A percentile compares a stretch with the other conserved stretches of the same genome.
These are phyloP conservation scores for Macrobrachium rosenbergii DNA, from an alignment of 1,140 invertebrate genomes.

Conservation along the genomic window DNA sequence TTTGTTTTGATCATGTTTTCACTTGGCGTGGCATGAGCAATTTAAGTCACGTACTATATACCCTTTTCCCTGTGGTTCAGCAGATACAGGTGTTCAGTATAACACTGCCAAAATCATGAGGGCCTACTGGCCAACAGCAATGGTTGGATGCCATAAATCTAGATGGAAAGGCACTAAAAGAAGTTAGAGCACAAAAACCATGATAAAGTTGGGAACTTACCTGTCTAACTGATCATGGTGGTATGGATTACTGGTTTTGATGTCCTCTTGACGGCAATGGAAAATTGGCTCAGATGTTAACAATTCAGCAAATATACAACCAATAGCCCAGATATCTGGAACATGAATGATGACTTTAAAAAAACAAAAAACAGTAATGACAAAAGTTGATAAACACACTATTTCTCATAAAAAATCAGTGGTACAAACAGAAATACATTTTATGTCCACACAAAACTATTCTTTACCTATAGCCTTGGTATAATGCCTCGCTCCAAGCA, in stretches of 20 bases:
- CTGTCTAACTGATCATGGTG: conserved; percentile 98
- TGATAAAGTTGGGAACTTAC: conserved; percentile 21
- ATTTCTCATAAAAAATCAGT: not conserved
- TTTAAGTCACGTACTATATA: too few relatives aligned
- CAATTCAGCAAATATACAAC: conserved; percentile 98
- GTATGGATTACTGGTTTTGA: conserved; percentile 99
- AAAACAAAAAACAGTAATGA: not conserved
- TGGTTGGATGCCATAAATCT: not conserved
- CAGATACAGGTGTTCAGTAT: too few relatives aligned
- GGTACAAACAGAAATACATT: too few relatives aligned
- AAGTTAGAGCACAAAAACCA: not conserved
- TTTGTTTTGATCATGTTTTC: too few relatives aligned
- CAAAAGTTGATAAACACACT: not conserved
- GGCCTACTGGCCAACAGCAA: too few relatives aligned
- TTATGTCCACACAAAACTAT: not conserved
- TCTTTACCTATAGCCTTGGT: conserved; percentile 95
- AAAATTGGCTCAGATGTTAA: conserved; percentile 99
- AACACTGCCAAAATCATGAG: too few relatives aligned
- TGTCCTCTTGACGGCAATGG: conserved; percentile 99
- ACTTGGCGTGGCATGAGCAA: too few relatives aligned
- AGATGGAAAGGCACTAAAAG: not conserved
- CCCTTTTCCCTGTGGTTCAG: too few relatives aligned
- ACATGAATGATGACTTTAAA: conserved; percentile 61
- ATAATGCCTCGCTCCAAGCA: conserved; percentile 97
- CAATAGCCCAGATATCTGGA: conserved; percentile 99